These are phyloP conservation scores for Bombylius discolor DNA, from an alignment of 2,888 invertebrate genomes.

Conservation along the genomic window DNA sequence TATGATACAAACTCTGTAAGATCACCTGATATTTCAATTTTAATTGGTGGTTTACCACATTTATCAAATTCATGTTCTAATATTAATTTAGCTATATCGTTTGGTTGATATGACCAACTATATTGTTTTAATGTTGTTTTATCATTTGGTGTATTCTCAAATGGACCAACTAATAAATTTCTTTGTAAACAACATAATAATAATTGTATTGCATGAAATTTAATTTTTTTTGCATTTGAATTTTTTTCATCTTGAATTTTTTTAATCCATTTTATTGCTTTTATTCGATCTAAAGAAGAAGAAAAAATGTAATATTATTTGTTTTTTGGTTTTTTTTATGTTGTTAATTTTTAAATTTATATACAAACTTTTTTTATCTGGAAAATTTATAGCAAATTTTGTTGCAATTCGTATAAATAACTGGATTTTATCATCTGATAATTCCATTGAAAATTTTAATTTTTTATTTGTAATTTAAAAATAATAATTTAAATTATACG, in stretches of 20 bases:
- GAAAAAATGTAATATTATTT: neutral
- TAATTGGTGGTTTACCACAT: constrained; percentile 23
- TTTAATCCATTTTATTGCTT: constrained; percentile 16
- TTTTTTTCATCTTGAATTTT: constrained; percentile 9
- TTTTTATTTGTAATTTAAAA: too few relatives aligned
- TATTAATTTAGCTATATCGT: constrained; percentile 29
- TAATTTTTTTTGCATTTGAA: neutral
- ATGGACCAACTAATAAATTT: constrained; percentile 33
- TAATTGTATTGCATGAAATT: constrained; percentile 32
- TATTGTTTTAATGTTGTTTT: constrained; percentile 19
- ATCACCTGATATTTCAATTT: constrained; percentile 33
- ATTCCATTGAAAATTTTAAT: neutral
- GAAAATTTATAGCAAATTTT: neutral
- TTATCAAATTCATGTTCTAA: constrained; percentile 23
- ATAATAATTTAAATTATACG: too few relatives aligned
- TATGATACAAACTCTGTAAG: constrained; percentile 36
- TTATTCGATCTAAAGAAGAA: constrained; percentile 10
- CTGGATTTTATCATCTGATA: neutral
- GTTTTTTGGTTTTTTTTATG: too few relatives aligned
- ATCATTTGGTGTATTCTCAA: constrained; percentile 29
- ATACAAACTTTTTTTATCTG: neutral
- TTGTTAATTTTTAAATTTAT: neutral
- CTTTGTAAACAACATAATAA: constrained; percentile 36
- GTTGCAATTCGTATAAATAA: neutral
- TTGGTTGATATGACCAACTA: constrained; percentile 18